Conservation (phyloP, 2,888 invertebrate genomes). For the Macroteleia sp. region DNA sequence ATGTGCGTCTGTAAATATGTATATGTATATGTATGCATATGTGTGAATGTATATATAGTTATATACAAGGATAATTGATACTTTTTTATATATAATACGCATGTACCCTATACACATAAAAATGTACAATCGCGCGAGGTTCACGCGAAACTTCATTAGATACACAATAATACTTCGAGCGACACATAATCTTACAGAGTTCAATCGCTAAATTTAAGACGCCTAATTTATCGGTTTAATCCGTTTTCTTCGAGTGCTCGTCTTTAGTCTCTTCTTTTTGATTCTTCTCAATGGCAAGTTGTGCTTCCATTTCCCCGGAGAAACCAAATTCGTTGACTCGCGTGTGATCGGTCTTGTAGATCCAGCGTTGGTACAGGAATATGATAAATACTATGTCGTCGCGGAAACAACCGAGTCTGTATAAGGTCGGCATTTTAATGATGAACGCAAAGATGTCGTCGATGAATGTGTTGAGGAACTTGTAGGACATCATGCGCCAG, state of each 20-base stretch:
- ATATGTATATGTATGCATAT: too few relatives aligned
- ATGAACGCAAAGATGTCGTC: conserved; percentile 99
- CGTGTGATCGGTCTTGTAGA: conserved; percentile 97
- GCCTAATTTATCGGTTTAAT: conserved; percentile 68
- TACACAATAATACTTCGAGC: conserved; percentile 43
- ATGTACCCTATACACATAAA: conserved; percentile 48
- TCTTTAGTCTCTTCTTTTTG: conserved; percentile 62
- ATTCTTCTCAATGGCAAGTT: conserved; percentile 76
- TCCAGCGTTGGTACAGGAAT: conserved; percentile 99
- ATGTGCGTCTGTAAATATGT: too few relatives aligned
- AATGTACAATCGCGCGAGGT: conserved; percentile 48
- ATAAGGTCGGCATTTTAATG: conserved; percentile 99
- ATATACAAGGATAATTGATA: conserved; percentile 24
- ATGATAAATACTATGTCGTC: conserved; percentile 99
- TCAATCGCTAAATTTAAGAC: conserved; percentile 2
- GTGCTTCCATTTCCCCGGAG: conserved; percentile 94
- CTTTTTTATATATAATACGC: conserved; percentile 28
- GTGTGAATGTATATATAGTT: too few relatives aligned
- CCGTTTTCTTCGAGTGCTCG: conserved; percentile 72
- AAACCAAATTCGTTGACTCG: conserved; percentile 99
- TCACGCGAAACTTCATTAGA: conserved; percentile 33
- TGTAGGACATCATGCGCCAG: conserved; percentile 99
- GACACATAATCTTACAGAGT: conserved; percentile 31
- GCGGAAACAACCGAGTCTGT: conserved; percentile 98
- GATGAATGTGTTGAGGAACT: conserved; percentile 99